Percentiles rank a stretch among this genome's conserved stretches.
phyloP scores from a whole-genome alignment of 1,140 invertebrate genomes.

The Drosophila burlai region DNA sequence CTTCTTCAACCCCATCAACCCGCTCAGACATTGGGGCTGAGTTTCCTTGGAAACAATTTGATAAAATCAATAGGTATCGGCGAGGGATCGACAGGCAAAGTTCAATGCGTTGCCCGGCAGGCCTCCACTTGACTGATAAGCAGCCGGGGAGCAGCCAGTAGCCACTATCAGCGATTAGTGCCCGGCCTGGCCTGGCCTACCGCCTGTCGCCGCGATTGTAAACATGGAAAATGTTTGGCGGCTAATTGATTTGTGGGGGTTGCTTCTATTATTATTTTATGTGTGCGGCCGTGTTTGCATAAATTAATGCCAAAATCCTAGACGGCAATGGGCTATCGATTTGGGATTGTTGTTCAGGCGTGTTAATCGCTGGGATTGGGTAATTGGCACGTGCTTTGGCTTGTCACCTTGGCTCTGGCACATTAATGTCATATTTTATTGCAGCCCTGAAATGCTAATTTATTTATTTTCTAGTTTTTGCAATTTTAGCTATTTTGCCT shows the following conservation, averaged over 20 bases:
- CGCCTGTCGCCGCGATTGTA: conserved; percentile 10
- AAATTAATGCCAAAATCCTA: conserved; percentile 11
- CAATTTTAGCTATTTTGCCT: background rate
- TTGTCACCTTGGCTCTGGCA: background rate
- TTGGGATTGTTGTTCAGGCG: background rate
- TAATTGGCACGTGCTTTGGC: background rate
- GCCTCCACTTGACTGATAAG: conserved; percentile 33
- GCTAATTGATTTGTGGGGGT: conserved; percentile 21
- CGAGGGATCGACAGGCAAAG: conserved; percentile 19
- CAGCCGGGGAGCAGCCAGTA: background rate
- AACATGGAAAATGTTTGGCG: conserved; percentile 24
- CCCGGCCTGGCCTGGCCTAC: background rate
- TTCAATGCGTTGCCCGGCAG: conserved; percentile 10
- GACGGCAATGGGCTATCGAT: background rate
- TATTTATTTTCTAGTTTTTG: background rate
- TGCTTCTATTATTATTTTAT: conserved; percentile 4
- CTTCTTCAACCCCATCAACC: background rate
- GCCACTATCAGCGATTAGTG: conserved; percentile 20
- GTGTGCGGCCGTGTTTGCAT: conserved; percentile 3
- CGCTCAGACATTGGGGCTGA: background rate
- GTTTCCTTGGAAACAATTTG: background rate
- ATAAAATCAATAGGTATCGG: background rate
- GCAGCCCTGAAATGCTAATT: background rate
- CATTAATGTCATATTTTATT: conserved; percentile 1
- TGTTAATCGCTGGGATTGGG: background rate